phyloP scores from a whole-genome alignment of 30 jellyfish, hydroid and myxozoan species.

The Calvadosia cruxmelitensis region DNA sequence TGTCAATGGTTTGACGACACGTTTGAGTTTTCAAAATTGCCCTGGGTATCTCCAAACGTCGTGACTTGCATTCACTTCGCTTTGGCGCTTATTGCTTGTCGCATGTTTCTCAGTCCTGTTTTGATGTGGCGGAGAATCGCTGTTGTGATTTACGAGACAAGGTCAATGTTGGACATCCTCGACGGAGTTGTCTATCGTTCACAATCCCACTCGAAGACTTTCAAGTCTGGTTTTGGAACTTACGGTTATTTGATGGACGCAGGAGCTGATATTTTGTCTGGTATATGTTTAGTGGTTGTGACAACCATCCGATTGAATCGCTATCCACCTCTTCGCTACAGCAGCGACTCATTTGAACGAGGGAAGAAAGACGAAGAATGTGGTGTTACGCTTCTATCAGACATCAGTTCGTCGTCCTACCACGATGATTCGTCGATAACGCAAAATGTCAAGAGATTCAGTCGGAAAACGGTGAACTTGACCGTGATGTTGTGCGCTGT shows the following conservation, averaged over 20 bases:
- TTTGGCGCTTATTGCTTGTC: slow-evolving; percentile 68
- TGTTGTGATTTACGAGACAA: slow-evolving; percentile 34
- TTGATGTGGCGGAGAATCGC: slow-evolving; percentile 57
- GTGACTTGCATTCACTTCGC: slow-evolving; percentile 54
- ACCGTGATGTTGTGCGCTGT: slow-evolving; percentile 46
- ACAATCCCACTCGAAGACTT: slow-evolving; percentile 28
- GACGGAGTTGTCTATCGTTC: slow-evolving; percentile 89
- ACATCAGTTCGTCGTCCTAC: background rate
- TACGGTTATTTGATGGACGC: slow-evolving; percentile 78
- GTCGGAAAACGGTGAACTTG: slow-evolving; percentile 52
- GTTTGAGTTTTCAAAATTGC: slow-evolving; percentile 48
- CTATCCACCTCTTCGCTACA: slow-evolving; percentile 51
- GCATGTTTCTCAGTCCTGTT: slow-evolving; percentile 25
- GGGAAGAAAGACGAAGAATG: slow-evolving; percentile 59
- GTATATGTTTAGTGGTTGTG: slow-evolving; percentile 47
- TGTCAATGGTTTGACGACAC: slow-evolving; percentile 68
- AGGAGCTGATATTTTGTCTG: slow-evolving; percentile 70
- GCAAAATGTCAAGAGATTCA: slow-evolving; percentile 19
- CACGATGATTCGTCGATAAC: background rate
- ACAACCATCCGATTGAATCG: slow-evolving; percentile 29
- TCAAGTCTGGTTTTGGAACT: slow-evolving; percentile 80
- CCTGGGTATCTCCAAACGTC: slow-evolving; percentile 75
- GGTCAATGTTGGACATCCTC: slow-evolving; percentile 56
- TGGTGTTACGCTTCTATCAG: slow-evolving; percentile 53
- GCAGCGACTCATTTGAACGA: slow-evolving; percentile 2